Percentiles rank a stretch among this genome's conserved stretches.
Conservation (phyloP, 2,888 invertebrate genomes). For the Timandra comae region DNA sequence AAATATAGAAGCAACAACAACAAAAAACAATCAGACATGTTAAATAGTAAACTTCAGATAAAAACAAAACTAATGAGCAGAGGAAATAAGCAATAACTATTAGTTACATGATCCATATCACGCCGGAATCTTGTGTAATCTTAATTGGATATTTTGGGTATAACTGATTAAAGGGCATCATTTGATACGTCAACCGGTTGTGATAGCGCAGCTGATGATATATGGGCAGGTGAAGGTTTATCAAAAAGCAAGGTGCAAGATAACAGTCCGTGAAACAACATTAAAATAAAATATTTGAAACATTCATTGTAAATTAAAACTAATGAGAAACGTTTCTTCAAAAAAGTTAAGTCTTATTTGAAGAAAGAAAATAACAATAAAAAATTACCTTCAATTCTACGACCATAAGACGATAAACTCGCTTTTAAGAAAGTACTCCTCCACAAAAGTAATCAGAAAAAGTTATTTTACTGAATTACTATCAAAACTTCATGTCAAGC, state of each 20-base stretch:
- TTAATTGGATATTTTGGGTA: slow-evolving; percentile 25
- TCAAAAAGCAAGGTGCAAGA: slow-evolving; percentile 20
- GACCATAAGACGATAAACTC: slow-evolving; percentile 28
- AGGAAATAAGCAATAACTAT: not conserved
- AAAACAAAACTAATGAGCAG: too few species aligned
- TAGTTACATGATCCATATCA: slow-evolving; percentile 1
- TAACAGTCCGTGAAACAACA: slow-evolving; percentile 16
- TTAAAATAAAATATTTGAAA: slow-evolving; percentile 7
- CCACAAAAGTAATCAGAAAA: slow-evolving; percentile 29
- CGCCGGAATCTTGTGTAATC: slow-evolving; percentile 19
- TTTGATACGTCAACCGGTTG: slow-evolving; percentile 22
- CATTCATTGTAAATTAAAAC: too few species aligned
- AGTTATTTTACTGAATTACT: slow-evolving; percentile 38
- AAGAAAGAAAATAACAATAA: slow-evolving; percentile 3
- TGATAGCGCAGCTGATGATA: slow-evolving; percentile 28
- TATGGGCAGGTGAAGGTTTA: slow-evolving; percentile 37
- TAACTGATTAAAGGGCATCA: slow-evolving; percentile 21
- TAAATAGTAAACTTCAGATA: too few species aligned
- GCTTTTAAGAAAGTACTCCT: slow-evolving; percentile 18
- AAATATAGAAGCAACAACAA: too few species aligned
- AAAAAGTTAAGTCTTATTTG: too few species aligned
- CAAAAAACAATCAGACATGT: too few species aligned
- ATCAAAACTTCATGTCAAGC: slow-evolving; percentile 32
- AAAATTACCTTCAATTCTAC: slow-evolving; percentile 32
- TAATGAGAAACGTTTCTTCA: too few species aligned